Evolutionary conservation across 2,113 vertebrate species (phyloP).

Genomic region (Psephotus haematonotus): DNA sequence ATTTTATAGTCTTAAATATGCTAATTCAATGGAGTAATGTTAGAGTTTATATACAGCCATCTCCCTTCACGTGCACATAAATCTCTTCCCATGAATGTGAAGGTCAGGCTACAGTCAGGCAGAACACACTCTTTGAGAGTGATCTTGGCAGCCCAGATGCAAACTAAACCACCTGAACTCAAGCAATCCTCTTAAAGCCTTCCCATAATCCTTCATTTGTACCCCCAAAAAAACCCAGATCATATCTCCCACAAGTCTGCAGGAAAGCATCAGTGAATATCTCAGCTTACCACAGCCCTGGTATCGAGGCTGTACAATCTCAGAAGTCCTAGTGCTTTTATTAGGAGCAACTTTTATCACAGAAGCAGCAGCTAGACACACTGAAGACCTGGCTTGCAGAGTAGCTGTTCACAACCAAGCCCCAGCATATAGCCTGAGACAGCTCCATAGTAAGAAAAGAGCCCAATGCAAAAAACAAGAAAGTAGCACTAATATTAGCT

Average conservation of each 20-base stretch:
- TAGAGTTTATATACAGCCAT: not conserved
- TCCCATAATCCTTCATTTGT: not conserved
- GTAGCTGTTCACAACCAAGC: rapidly evolving
- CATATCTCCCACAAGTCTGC: rapidly evolving
- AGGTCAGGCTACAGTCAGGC: not conserved
- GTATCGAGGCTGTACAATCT: not conserved
- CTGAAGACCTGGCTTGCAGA: not conserved
- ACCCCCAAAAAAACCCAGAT: not conserved
- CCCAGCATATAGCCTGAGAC: not conserved
- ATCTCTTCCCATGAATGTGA: not conserved
- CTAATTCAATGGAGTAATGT: not conserved
- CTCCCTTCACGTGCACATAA: not conserved
- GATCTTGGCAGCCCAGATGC: not conserved
- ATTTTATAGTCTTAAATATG: not conserved
- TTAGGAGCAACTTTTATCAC: not conserved
- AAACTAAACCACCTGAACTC: not conserved
- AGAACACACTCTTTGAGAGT: not conserved
- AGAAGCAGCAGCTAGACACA: not conserved
- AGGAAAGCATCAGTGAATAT: not conserved
- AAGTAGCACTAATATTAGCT: not conserved
- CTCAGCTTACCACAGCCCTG: not conserved
- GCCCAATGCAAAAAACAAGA: not conserved
- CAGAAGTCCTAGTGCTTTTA: not conserved
- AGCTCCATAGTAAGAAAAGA: not conserved
- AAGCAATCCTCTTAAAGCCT: not conserved